phyloP scores from a whole-genome alignment of 1,140 invertebrate species.

The Drosophila nigromelanica region DNA sequence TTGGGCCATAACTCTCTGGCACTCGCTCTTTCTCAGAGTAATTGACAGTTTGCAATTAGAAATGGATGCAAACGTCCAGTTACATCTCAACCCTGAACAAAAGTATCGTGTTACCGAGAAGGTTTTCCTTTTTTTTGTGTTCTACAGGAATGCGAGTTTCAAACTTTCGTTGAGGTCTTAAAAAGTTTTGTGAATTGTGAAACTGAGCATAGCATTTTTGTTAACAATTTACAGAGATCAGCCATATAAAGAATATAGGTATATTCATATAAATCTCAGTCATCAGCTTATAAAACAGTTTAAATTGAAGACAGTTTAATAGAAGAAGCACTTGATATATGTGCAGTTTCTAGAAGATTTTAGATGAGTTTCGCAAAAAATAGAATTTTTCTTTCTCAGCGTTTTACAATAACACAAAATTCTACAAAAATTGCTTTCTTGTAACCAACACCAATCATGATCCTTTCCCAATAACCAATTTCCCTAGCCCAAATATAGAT shows the following conservation, averaged over 20 bases:
- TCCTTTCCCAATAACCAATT: no score
- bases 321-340: no score
- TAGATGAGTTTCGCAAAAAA: no score
- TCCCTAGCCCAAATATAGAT: no score
- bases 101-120: conserved; percentile 63
- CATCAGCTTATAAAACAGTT: no score
- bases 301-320: no score
- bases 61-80: conserved; percentile 65
- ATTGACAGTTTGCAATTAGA: conserved; percentile 81
- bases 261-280: no score
- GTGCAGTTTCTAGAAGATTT: no score
- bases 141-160: conserved; percentile 7
- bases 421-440: no score
- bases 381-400: no score
- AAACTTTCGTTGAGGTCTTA: not conserved
- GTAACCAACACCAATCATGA: no score
- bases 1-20: conserved; percentile 54
- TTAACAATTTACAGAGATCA: not conserved
- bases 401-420: no score
- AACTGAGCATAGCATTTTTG: not conserved
- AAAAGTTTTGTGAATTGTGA: conserved; percentile 17
- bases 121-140: not conserved
- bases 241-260: not conserved
- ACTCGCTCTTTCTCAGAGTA: conserved; percentile 24
- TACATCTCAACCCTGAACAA: conserved; percentile 29